These are phyloP conservation scores for Trogon surrucura DNA, from an alignment of 2,113 vertebrate genomes.

Conservation along the genomic window DNA sequence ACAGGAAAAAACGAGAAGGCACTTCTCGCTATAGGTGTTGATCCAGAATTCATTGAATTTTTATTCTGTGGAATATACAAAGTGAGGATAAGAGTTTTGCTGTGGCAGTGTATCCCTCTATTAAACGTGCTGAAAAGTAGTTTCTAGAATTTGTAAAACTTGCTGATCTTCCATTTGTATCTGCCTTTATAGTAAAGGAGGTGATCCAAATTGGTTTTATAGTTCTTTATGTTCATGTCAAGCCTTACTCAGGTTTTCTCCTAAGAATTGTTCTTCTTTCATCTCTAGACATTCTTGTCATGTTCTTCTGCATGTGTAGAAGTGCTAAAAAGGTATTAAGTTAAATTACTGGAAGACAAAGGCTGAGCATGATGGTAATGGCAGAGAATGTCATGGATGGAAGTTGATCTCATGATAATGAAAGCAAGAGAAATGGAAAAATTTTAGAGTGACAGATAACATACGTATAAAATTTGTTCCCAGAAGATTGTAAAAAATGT, in stretches of 20 bases:
- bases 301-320: neutral
- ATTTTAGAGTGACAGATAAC: neutral
- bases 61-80: neutral
- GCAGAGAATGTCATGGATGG: neutral
- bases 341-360: neutral
- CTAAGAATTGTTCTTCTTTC: neutral
- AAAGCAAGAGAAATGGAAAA: neutral
- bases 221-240: neutral
- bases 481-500: neutral
- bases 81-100: neutral
- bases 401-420: neutral
- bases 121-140: neutral
- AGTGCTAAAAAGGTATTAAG: neutral
- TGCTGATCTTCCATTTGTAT: neutral
- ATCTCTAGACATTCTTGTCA: neutral
- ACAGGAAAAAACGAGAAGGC: neutral
- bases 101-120: neutral
- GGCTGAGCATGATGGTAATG: accelerated
- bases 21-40: neutral
- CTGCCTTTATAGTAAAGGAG: neutral
- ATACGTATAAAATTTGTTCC: neutral
- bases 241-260: neutral
- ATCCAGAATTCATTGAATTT: neutral
- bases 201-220: neutral
- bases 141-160: neutral